Evolutionary conservation across 2,888 invertebrate genomes (phyloP).

Genomic region (Nectonema munidae): DNA sequence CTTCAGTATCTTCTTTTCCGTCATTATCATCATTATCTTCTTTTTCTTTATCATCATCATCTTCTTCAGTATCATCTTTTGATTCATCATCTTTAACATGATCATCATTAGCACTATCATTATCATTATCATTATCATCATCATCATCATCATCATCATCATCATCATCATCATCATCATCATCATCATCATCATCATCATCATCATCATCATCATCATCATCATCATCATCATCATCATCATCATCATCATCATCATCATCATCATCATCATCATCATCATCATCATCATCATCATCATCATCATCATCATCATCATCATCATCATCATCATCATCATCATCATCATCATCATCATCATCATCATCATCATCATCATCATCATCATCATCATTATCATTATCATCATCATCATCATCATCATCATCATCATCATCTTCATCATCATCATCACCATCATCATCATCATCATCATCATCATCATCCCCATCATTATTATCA

Average conservation of each 20-base stretch:
- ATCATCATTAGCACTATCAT: slow-evolving; percentile 12
- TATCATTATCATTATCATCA: slow-evolving; percentile 15
- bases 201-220: slow-evolving; percentile 11
- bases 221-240: not conserved
- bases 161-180: slow-evolving; percentile 15
- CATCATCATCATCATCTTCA: slow-evolving; percentile 15
- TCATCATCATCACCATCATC: slow-evolving; percentile 15
- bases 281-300: not conserved
- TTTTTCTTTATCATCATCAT: slow-evolving; percentile 12
- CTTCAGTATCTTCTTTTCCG: no score
- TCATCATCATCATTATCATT: slow-evolving; percentile 6
- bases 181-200: slow-evolving; percentile 15
- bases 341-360: not conserved
- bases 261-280: not conserved
- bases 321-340: not conserved
- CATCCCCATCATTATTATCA: no score
- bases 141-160: slow-evolving; percentile 15
- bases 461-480: no score
- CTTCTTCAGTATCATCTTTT: slow-evolving; percentile 15
- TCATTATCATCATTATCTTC: slow-evolving; percentile 13
- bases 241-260: not conserved
- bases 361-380: not conserved
- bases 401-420: slow-evolving; percentile 14
- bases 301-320: not conserved
- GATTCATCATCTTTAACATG: slow-evolving; percentile 15